A percentile compares a stretch with the other conserved stretches of the same genome.
Conservation (phyloP, 2,888 invertebrate genomes). For the Drosophila kuntzei region DNA sequence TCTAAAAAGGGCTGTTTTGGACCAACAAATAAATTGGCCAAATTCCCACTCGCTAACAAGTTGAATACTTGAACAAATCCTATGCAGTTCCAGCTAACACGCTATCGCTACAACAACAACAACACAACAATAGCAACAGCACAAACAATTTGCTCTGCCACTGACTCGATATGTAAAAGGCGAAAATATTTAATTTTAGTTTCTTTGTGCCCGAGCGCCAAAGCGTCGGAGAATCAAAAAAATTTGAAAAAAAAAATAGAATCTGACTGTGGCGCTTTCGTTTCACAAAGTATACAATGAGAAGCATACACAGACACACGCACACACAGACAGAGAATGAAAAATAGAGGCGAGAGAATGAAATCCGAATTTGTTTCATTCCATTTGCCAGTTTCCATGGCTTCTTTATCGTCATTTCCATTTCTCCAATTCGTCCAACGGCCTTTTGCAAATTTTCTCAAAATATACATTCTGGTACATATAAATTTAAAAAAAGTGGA, state of each 20-base stretch:
- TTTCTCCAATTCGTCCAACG: constrained; percentile 54
- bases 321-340: constrained; percentile 18
- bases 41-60: constrained; percentile 31
- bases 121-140: constrained; percentile 39
- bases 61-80: constrained; percentile 17
- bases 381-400: constrained; percentile 75
- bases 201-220: constrained; percentile 70
- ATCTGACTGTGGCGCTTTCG: constrained; percentile 57
- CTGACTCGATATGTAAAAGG: constrained; percentile 77
- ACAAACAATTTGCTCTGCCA: constrained; percentile 68
- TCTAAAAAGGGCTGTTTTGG: constrained; percentile 3
- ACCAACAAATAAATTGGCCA: constrained; percentile 23
- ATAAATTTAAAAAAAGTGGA: constrained; percentile 18
- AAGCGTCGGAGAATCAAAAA: constrained; percentile 45
- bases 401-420: constrained; percentile 41
- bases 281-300: constrained; percentile 74
- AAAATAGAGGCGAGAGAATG: constrained; percentile 41
- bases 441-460: constrained; percentile 53
- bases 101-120: constrained; percentile 2
- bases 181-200: constrained; percentile 82
- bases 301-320: constrained; percentile 32
- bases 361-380: constrained; percentile 76
- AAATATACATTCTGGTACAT: constrained; percentile 16
- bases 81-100: constrained; percentile 35
- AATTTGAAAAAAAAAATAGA: constrained; percentile 24